A percentile compares a stretch with the other conserved stretches of the same genome.
These are phyloP conservation scores for Amniataba percoides DNA, from an alignment of 2,797 vertebrate species.

Conservation along the genomic window DNA sequence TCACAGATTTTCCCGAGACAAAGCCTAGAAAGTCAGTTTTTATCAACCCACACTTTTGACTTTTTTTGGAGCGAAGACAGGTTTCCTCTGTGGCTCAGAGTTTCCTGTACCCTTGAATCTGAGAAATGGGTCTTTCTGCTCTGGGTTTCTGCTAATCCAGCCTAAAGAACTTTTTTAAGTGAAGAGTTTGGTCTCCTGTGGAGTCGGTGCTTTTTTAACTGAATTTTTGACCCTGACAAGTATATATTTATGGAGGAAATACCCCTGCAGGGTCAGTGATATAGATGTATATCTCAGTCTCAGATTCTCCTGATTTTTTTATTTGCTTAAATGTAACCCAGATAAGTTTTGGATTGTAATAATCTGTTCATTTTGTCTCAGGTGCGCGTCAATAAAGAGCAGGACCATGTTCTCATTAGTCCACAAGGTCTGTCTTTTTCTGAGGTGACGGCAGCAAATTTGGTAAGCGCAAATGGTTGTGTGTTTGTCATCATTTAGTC, in stretches of 20 bases:
- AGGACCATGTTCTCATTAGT: slow-evolving; percentile 95
- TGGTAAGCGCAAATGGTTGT: slow-evolving; percentile 85
- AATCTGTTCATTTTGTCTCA: slow-evolving; percentile 60
- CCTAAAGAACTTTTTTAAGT: slow-evolving; percentile 25
- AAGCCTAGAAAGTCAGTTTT: slow-evolving; percentile 42
- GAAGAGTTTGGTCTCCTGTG: slow-evolving; percentile 10
- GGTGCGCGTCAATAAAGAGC: slow-evolving; percentile 96
- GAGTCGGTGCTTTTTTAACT: slow-evolving; percentile 1
- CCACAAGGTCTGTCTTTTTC: slow-evolving; percentile 94
- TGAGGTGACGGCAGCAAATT: slow-evolving; percentile 94
- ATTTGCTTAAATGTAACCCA: not conserved
- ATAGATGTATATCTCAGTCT: not conserved
- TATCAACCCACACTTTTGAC: slow-evolving; percentile 44
- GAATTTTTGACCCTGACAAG: slow-evolving; percentile 18
- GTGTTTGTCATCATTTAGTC: slow-evolving; percentile 13
- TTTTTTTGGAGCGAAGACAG: slow-evolving; percentile 38
- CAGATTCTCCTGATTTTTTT: not conserved
- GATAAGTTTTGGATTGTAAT: not conserved
- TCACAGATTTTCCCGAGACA: slow-evolving; percentile 55
- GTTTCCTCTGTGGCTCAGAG: slow-evolving; percentile 40
- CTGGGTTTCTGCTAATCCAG: slow-evolving; percentile 37
- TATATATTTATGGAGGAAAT: slow-evolving; percentile 6
- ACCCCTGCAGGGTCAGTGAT: slow-evolving; percentile 4
- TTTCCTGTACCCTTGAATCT: slow-evolving; percentile 47
- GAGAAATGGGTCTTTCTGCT: slow-evolving; percentile 35